Evolutionary conservation across 2,797 vertebrate species (phyloP).

Genomic region (Potorous gilbertii): DNA sequence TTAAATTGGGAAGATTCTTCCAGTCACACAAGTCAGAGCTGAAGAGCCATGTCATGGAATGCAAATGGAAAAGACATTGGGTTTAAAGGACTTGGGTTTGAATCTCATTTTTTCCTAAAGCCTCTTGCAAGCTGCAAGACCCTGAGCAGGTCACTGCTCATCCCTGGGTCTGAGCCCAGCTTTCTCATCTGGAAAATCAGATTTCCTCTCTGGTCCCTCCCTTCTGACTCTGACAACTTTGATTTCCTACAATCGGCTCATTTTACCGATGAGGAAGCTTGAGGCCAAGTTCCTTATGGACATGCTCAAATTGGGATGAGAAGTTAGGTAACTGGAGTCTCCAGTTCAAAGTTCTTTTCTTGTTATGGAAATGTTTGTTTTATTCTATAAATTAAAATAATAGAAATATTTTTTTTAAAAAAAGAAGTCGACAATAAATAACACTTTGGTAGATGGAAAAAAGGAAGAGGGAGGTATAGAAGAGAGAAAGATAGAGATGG

Average conservation of each 20-base stretch:
- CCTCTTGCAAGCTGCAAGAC: neutral
- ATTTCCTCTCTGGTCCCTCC: neutral
- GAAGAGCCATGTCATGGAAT: too few relatives aligned
- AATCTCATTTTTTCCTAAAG: neutral
- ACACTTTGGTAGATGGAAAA: constrained; percentile 57
- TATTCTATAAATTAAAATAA: neutral
- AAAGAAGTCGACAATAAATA: neutral
- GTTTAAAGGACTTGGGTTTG: neutral
- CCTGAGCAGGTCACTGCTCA: neutral
- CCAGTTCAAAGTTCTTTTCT: neutral
- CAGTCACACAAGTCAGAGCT: neutral
- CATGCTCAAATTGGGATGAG: neutral
- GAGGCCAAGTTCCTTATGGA: neutral
- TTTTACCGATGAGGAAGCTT: neutral
- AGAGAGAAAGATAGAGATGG: too few relatives aligned
- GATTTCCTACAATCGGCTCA: neutral
- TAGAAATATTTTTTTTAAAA: neutral
- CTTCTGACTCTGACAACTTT: neutral
- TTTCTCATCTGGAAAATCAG: neutral
- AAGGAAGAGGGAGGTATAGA: neutral
- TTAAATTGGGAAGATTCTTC: neutral
- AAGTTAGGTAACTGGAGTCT: neutral
- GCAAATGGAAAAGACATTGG: neutral
- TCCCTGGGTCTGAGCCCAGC: neutral
- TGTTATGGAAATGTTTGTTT: neutral